These are phyloP conservation scores for Amaurobius ferox DNA, from an alignment of 2,888 invertebrate genomes.

Conservation along the genomic window DNA sequence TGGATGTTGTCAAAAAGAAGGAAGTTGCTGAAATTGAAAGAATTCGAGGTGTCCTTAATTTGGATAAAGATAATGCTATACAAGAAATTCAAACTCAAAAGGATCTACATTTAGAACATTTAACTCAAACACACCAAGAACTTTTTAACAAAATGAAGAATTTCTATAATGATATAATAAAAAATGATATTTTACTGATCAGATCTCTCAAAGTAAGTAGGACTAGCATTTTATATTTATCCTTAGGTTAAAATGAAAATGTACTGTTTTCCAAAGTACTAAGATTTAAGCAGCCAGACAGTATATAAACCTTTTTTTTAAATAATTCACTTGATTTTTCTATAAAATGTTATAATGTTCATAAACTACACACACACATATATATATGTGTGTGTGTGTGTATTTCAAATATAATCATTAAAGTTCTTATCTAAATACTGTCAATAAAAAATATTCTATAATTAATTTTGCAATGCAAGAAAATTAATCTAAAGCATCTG, in stretches of 20 bases:
- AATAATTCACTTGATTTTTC: too few species aligned
- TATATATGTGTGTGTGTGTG: too few species aligned
- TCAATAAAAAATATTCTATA: too few species aligned
- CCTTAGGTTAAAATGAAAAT: not conserved
- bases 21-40: constrained; percentile 86
- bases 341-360: too few species aligned
- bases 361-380: too few species aligned
- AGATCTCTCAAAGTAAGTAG: constrained; percentile 86
- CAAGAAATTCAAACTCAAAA: constrained; percentile 92
- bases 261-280: not conserved
- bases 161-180: constrained; percentile 95
- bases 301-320: too few species aligned
- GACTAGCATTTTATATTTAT: too few species aligned
- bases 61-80: constrained; percentile 80
- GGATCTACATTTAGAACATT: constrained; percentile 88
- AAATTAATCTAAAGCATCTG: too few species aligned
- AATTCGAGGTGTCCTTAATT: constrained; percentile 84
- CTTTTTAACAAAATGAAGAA: constrained; percentile 93
- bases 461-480: too few species aligned
- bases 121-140: constrained; percentile 88
- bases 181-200: constrained; percentile 93
- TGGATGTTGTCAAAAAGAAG: constrained; percentile 84
- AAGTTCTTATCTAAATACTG: too few species aligned
- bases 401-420: too few species aligned
- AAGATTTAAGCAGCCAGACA: not conserved